Percentiles rank a stretch among this genome's conserved stretches.
Conservation (phyloP, 2,888 invertebrate species). For the Cosmopolites sordidus region DNA sequence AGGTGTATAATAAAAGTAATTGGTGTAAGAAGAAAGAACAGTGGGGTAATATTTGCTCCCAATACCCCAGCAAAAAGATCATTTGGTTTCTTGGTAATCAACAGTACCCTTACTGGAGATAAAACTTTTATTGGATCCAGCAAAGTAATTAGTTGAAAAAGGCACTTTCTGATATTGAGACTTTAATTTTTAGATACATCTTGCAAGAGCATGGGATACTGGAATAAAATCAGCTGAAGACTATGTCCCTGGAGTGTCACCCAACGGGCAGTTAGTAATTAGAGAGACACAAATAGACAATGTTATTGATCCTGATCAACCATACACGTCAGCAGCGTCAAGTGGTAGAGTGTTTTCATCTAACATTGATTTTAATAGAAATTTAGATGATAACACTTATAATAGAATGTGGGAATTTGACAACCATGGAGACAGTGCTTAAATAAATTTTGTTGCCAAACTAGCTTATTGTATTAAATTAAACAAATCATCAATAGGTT, state of each 20-base stretch:
- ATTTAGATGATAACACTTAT: constrained; percentile 13
- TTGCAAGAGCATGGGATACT: constrained; percentile 15
- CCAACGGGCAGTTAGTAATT: constrained; percentile 11
- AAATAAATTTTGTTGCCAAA: constrained; percentile 4
- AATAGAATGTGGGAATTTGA: constrained; percentile 19
- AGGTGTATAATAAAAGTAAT: constrained; percentile 3
- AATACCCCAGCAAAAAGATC: constrained; percentile 9
- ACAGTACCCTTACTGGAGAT: constrained; percentile 16
- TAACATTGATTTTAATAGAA: constrained; percentile 2
- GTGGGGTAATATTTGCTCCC: constrained; percentile 15
- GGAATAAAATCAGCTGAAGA: constrained; percentile 2
- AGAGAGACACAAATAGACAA: constrained; percentile 10
- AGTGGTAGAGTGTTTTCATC: constrained; percentile 10
- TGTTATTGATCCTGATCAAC: constrained; percentile 7
- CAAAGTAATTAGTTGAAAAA: too few species aligned
- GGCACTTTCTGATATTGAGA: too few species aligned
- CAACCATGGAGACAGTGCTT: constrained; percentile 12
- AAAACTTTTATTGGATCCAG: constrained; percentile 4
- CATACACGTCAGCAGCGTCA: constrained; percentile 8
- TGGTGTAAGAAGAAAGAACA: constrained; percentile 4
- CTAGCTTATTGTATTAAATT: not conserved
- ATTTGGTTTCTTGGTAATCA: constrained; percentile 14
- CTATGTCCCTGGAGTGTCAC: constrained; percentile 10
- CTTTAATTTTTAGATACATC: not conserved
- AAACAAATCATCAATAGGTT: too few species aligned